A percentile compares a stretch with the other conserved stretches of the same genome.
phyloP scores from a whole-genome alignment of 1,140 invertebrate genomes.

The Anastrepha ludens region DNA sequence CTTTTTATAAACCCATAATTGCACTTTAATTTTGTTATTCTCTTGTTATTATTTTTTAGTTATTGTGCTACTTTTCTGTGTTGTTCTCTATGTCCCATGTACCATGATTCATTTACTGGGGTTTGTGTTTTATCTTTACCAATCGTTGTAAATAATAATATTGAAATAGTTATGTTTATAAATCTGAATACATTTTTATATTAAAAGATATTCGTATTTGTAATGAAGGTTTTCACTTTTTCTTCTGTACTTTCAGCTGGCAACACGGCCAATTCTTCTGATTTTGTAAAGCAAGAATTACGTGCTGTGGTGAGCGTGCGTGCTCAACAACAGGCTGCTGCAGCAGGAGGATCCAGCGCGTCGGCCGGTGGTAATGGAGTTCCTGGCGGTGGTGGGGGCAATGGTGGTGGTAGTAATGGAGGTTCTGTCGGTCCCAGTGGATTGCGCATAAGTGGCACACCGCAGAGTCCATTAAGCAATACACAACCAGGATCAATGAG shows the following conservation, averaged over 20 bases:
- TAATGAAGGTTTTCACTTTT: conserved; percentile 38
- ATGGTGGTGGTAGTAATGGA: conserved; percentile 60
- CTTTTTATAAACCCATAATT: too few species aligned
- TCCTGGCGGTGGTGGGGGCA: conserved; percentile 59
- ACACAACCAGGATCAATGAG: conserved; percentile 65
- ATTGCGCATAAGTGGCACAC: conserved; percentile 64
- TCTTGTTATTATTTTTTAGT: too few species aligned
- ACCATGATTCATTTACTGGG: background rate
- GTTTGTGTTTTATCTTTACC: background rate
- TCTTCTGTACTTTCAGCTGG: conserved; percentile 60
- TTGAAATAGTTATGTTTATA: conserved; percentile 9
- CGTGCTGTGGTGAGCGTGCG: conserved; percentile 89
- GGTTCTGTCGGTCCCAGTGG: conserved; percentile 48
- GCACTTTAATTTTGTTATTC: too few species aligned
- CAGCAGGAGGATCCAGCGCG: conserved; percentile 63
- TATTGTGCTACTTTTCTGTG: background rate
- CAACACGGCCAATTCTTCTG: conserved; percentile 77
- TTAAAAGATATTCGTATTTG: conserved; percentile 12
- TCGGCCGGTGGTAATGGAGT: conserved; percentile 58
- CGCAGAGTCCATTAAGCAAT: conserved; percentile 68
- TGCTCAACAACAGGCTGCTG: conserved; percentile 77
- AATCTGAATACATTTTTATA: background rate
- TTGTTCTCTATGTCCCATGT: conserved; percentile 10
- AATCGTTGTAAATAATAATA: conserved; percentile 40
- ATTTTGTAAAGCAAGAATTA: conserved; percentile 92